Evolutionary conservation across 2,888 invertebrate genomes (phyloP).

Genomic region (Cerceris ruficornis): DNA sequence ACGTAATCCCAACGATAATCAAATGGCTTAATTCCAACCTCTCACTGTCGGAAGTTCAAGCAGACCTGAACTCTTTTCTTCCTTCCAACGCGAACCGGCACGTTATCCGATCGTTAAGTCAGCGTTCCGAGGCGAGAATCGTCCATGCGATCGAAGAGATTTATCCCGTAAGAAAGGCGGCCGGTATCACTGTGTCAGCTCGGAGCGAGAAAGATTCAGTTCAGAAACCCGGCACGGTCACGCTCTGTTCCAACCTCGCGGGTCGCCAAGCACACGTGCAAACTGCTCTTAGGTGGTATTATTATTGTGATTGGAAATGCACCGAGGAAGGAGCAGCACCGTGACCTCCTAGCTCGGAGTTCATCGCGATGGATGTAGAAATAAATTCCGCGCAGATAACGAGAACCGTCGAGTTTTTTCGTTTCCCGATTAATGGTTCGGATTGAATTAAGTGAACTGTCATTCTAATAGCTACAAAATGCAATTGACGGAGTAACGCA

Average conservation of each 20-base stretch:
- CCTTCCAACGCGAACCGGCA: background rate
- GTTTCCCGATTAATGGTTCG: background rate
- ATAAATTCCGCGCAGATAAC: background rate
- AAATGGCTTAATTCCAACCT: background rate
- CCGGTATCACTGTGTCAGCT: constrained; percentile 8
- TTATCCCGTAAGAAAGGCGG: constrained; percentile 22
- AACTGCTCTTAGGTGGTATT: constrained; percentile 15
- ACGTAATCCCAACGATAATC: background rate
- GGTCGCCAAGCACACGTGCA: constrained; percentile 11
- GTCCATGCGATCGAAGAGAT: constrained; percentile 13
- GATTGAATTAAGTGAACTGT: background rate
- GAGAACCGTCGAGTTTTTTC: background rate
- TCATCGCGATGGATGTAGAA: background rate
- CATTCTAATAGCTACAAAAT: background rate
- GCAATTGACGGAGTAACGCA: background rate
- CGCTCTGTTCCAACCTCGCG: constrained; percentile 20
- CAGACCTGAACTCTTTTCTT: background rate
- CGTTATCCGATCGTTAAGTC: constrained; percentile 14
- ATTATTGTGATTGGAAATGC: constrained; percentile 22
- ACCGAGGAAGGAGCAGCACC: constrained; percentile 5
- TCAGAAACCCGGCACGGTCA: constrained; percentile 18
- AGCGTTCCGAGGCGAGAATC: constrained; percentile 14
- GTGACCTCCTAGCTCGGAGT: constrained; percentile 16
- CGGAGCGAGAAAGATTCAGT: constrained; percentile 26
- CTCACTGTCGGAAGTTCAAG: constrained; percentile 1